phyloP scores from a whole-genome alignment of 1,140 invertebrate species.

The Lithobius niger region DNA sequence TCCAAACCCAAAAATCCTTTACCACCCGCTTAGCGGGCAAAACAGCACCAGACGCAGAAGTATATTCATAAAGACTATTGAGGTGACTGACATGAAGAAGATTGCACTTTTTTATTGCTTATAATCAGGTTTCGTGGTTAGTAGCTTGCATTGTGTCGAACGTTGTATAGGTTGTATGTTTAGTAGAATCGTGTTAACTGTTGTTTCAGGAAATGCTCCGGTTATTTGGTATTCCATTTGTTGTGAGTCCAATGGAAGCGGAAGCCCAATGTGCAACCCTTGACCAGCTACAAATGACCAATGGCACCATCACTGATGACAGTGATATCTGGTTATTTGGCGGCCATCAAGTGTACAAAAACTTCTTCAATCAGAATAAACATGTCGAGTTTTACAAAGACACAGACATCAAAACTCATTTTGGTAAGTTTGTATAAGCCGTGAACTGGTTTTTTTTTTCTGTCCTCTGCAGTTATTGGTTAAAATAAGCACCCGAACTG shows the following conservation, averaged over 20 bases:
- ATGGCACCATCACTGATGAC: constrained; percentile 87
- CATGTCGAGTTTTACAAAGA: constrained; percentile 65
- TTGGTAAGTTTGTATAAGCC: too few relatives aligned
- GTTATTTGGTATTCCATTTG: constrained; percentile 87
- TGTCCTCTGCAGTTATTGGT: too few relatives aligned
- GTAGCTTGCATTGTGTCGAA: background rate
- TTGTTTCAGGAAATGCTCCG: constrained; percentile 55
- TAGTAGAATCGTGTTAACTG: background rate
- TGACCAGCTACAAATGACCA: constrained; percentile 57
- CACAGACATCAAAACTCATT: constrained; percentile 60
- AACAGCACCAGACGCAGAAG: background rate
- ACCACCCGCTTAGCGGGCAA: background rate
- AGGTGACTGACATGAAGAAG: background rate
- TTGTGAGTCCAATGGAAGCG: constrained; percentile 91
- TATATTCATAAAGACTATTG: background rate
- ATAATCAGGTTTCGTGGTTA: constrained; percentile 2
- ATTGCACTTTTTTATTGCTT: too few relatives aligned
- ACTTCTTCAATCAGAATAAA: constrained; percentile 89
- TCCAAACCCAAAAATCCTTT: too few relatives aligned
- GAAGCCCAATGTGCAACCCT: constrained; percentile 96
- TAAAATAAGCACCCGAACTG: too few relatives aligned
- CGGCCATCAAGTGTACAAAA: constrained; percentile 82
- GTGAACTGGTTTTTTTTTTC: too few relatives aligned
- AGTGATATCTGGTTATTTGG: constrained; percentile 99
- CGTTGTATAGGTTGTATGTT: background rate